Conservation (phyloP, 2,113 vertebrate genomes). For the Ophiodon elongatus region DNA sequence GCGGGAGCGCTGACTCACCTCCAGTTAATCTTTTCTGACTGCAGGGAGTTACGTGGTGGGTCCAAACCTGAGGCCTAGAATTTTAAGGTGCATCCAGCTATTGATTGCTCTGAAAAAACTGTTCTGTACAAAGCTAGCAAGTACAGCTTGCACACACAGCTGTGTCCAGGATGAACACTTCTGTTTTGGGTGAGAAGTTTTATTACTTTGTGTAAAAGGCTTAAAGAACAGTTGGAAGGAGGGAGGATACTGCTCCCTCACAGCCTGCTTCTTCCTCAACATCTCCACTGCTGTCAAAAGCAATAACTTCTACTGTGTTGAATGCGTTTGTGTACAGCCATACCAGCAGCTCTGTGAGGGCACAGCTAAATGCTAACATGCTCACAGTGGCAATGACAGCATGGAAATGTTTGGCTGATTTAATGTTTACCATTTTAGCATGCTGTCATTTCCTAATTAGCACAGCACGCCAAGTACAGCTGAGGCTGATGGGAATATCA, state of each 20-base stretch:
- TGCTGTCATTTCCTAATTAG: no score
- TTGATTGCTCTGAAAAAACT: slow-evolving; percentile 49
- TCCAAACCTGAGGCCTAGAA: slow-evolving; percentile 55
- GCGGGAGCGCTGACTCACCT: slow-evolving; percentile 60
- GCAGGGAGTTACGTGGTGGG: slow-evolving; percentile 31
- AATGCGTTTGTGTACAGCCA: neutral
- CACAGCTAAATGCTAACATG: neutral
- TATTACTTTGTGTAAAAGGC: slow-evolving; percentile 14
- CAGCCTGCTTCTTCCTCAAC: neutral
- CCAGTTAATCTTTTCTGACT: slow-evolving; percentile 68
- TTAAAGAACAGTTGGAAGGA: neutral
- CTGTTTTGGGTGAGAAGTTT: neutral
- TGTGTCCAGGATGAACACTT: neutral
- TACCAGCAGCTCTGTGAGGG: neutral
- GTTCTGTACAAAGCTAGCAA: slow-evolving; percentile 25
- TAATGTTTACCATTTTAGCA: neutral
- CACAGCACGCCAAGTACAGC: no score
- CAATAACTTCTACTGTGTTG: neutral
- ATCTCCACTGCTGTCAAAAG: neutral
- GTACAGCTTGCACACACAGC: slow-evolving; percentile 2
- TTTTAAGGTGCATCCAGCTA: slow-evolving; percentile 56
- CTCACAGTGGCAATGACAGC: neutral
- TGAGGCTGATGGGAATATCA: neutral
- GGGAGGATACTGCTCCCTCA: neutral
- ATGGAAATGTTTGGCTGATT: neutral